These are phyloP conservation scores for Drosophila repletoides DNA, from an alignment of 1,140 invertebrate species.

Conservation along the genomic window DNA sequence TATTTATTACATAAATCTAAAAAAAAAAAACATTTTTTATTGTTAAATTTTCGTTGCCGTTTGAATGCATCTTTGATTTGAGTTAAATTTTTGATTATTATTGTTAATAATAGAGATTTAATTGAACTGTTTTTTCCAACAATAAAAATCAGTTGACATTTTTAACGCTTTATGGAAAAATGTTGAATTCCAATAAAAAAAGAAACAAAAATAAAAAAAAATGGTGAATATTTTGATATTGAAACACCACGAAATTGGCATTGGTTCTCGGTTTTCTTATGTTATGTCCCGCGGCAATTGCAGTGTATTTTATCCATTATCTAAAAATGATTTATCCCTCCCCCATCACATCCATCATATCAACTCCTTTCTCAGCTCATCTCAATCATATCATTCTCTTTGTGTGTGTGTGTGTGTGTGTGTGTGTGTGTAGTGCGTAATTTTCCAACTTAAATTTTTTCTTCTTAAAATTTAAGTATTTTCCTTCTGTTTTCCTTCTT, in stretches of 20 bases:
- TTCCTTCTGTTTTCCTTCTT: constrained; percentile 10
- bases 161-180: constrained; percentile 18
- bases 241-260: constrained; percentile 69
- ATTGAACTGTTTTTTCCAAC: not conserved
- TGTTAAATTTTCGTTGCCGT: not conserved
- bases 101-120: not conserved
- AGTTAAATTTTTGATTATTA: too few species aligned
- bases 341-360: not conserved
- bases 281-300: constrained; percentile 8
- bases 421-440: constrained; percentile 9
- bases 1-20: not conserved
- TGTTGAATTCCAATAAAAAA: constrained; percentile 35
- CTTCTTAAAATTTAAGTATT: not conserved
- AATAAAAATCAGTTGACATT: not conserved
- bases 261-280: constrained; percentile 52
- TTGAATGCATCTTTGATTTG: not conserved
- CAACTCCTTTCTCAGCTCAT: not conserved
- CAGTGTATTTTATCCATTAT: constrained; percentile 25
- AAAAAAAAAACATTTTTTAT: not conserved
- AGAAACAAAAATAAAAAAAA: too few species aligned
- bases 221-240: constrained; percentile 16
- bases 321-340: not conserved
- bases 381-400: not conserved
- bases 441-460: not conserved
- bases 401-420: constrained; percentile 12